These are phyloP conservation scores for Drosophila setifemur DNA, from an alignment of 1,140 invertebrate species.

Conservation along the genomic window DNA sequence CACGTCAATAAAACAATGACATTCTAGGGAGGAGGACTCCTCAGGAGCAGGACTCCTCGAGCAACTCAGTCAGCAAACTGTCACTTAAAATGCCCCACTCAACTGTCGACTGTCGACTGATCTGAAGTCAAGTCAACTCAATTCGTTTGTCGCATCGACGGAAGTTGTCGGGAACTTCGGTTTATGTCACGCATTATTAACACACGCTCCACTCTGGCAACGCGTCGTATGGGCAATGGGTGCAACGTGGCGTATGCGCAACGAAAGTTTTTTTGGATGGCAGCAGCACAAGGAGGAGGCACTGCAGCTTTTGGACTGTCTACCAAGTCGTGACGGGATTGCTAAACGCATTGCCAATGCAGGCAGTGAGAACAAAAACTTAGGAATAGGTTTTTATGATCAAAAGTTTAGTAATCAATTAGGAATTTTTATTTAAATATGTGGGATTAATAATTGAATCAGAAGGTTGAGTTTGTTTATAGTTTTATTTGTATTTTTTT, in stretches of 20 bases:
- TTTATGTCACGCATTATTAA: slow-evolving; percentile 79
- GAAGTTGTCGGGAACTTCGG: slow-evolving; percentile 53
- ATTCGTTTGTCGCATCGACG: slow-evolving; percentile 62
- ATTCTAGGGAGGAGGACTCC: too few species aligned
- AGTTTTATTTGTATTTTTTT: too few species aligned
- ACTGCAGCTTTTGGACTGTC: slow-evolving; percentile 22
- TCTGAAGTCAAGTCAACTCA: slow-evolving; percentile 70
- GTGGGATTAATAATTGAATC: too few species aligned
- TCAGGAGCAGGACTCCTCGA: slow-evolving; percentile 21
- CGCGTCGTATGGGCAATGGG: slow-evolving; percentile 68
- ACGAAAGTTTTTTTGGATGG: slow-evolving; percentile 13
- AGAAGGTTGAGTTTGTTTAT: too few species aligned
- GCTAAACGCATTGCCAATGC: slow-evolving; percentile 67
- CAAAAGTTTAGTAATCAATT: too few species aligned
- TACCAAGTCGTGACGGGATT: slow-evolving; percentile 70
- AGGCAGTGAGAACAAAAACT: neutral
- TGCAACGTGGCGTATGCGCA: slow-evolving; percentile 76
- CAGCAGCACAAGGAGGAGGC: neutral
- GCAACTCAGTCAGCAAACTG: slow-evolving; percentile 48
- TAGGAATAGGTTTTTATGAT: too few species aligned
- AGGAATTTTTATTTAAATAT: too few species aligned
- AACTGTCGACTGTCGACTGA: too few species aligned
- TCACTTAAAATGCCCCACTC: slow-evolving; percentile 66
- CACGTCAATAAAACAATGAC: slow-evolving; percentile 20
- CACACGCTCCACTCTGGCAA: slow-evolving; percentile 66